Evolutionary conservation across 2,888 invertebrate genomes (phyloP).

Genomic region (Dicyrtoma fusca): DNA sequence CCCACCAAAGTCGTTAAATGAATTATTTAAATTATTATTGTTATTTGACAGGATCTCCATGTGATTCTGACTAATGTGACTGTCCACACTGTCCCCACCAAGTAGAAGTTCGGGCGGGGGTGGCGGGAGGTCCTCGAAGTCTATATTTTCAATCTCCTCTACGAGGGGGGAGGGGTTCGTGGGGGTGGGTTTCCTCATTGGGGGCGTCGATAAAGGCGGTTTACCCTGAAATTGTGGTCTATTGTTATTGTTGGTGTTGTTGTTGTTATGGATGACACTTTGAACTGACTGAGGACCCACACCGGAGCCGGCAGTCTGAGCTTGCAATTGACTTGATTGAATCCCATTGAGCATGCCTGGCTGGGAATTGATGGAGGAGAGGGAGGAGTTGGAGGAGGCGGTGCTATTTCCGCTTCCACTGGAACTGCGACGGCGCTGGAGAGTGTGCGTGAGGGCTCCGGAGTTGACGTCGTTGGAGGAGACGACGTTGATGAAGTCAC

Average conservation of each 20-base stretch:
- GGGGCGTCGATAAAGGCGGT: slow-evolving; percentile 8
- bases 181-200: slow-evolving; percentile 38
- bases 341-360: no score
- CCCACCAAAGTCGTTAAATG: slow-evolving; percentile 57
- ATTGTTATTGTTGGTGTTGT: not conserved
- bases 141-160: slow-evolving; percentile 47
- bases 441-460: slow-evolving; percentile 55
- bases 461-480: slow-evolving; percentile 54
- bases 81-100: slow-evolving; percentile 21
- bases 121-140: slow-evolving; percentile 57
- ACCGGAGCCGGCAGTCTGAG: no score
- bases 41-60: no score
- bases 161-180: slow-evolving; percentile 61
- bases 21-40: no score
- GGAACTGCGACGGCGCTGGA: slow-evolving; percentile 53
- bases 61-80: no score
- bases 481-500: slow-evolving; percentile 78
- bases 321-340: no score
- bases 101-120: slow-evolving; percentile 58
- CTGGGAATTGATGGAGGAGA: slow-evolving; percentile 39
- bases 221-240: slow-evolving; percentile 20
- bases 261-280: not conserved
- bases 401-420: slow-evolving; percentile 36
- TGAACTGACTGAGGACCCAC: not conserved
- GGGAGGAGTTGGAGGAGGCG: slow-evolving; percentile 49